Evolutionary conservation across 2,113 vertebrate genomes (phyloP).

Genomic region (Syngnathus floridae): DNA sequence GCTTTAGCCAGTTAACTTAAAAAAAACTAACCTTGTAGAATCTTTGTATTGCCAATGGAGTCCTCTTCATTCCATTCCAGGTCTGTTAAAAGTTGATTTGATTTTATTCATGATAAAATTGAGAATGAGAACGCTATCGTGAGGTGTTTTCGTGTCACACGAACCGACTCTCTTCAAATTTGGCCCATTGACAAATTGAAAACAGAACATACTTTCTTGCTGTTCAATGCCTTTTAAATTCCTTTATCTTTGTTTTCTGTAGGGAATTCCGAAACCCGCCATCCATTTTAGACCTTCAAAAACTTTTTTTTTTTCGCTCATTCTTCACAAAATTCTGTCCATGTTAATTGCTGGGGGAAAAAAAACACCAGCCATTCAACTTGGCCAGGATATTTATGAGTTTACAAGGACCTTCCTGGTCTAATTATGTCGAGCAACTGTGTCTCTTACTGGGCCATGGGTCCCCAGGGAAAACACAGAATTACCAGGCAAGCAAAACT

Average conservation of each 20-base stretch:
- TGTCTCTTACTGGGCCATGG: conserved; percentile 74
- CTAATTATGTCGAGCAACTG: conserved; percentile 77
- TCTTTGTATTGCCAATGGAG: neutral
- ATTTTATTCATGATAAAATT: neutral
- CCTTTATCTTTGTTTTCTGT: neutral
- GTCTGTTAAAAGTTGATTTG: neutral
- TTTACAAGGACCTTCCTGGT: conserved; percentile 73
- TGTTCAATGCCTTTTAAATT: neutral
- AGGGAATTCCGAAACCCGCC: neutral
- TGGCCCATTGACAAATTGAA: neutral
- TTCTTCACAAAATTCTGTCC: conserved; percentile 14
- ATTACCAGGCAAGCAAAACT: conserved; percentile 73
- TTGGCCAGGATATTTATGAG: conserved; percentile 73
- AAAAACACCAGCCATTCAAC: conserved; percentile 56
- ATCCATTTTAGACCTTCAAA: conserved; percentile 16
- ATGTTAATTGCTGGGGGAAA: conserved; percentile 15
- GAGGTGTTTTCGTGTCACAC: neutral
- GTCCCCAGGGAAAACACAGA: conserved; percentile 69
- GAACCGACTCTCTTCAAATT: neutral
- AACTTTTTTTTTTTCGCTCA: conserved; percentile 6
- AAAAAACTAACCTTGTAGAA: neutral
- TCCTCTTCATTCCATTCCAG: neutral
- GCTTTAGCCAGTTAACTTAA: neutral
- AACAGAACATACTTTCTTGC: neutral
- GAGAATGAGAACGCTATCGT: neutral